Percentiles rank a stretch among this genome's conserved stretches.
Conservation (phyloP, 2,797 vertebrate species). For the Fistularia commersonii region DNA sequence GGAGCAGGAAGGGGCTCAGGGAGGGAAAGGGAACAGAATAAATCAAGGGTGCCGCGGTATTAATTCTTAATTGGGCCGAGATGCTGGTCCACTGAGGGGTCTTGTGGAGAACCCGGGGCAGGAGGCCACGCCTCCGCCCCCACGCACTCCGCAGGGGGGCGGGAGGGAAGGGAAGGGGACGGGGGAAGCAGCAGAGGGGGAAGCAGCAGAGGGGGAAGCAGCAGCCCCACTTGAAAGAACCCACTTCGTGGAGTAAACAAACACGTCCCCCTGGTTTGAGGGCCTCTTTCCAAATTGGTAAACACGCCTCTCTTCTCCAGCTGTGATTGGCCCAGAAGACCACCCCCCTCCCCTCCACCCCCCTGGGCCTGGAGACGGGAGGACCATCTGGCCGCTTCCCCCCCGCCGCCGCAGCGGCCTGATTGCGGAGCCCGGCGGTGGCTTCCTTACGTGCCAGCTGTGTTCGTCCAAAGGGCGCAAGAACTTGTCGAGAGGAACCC, state of each 20-base stretch:
- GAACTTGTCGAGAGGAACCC: too few species aligned
- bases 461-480: conserved; percentile 16
- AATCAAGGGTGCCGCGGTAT: conserved; percentile 59
- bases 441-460: conserved; percentile 18
- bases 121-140: conserved; percentile 44
- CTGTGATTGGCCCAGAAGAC: conserved; percentile 60
- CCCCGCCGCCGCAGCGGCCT: conserved; percentile 50
- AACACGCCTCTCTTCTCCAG: conserved; percentile 45
- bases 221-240: conserved; percentile 47
- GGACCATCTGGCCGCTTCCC: conserved; percentile 66
- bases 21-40: conserved; percentile 28
- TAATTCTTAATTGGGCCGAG: conserved; percentile 67
- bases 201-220: conserved; percentile 22
- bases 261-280: conserved; percentile 32
- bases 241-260: conserved; percentile 59
- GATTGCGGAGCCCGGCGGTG: conserved; percentile 56
- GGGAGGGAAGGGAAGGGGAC: conserved; percentile 20
- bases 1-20: conserved; percentile 14
- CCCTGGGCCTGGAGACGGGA: conserved; percentile 33
- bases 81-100: conserved; percentile 52
- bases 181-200: conserved; percentile 24
- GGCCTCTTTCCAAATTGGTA: conserved; percentile 49
- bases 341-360: conserved; percentile 41
- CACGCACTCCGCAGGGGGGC: conserved; percentile 62
- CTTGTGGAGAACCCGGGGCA: conserved; percentile 31